Evolutionary conservation across 2,888 invertebrate species (phyloP).

Genomic region (Tetranychus piercei): DNA sequence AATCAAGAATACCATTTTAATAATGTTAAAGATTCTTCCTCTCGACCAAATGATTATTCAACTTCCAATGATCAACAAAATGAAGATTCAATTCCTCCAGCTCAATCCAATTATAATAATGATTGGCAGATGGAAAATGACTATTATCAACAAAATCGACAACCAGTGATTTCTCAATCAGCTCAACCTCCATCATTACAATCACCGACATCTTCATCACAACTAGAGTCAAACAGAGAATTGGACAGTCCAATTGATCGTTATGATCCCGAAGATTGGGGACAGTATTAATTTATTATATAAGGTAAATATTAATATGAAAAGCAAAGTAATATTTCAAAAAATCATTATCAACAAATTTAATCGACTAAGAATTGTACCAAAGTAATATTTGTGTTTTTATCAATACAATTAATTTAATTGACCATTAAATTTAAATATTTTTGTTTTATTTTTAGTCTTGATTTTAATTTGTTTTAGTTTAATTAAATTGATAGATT

Average conservation of each 20-base stretch:
- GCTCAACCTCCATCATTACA: conserved; percentile 28
- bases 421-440: neutral
- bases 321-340: neutral
- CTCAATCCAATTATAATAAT: neutral
- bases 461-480: too few relatives aligned
- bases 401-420: neutral
- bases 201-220: conserved; percentile 21
- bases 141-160: neutral
- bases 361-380: neutral
- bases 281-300: neutral
- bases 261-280: neutral
- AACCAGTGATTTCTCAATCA: neutral
- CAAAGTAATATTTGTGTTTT: neutral
- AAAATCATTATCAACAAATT: neutral
- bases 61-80: neutral
- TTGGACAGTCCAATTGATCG: neutral
- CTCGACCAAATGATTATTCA: neutral
- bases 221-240: neutral
- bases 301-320: neutral
- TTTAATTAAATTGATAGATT: too few relatives aligned
- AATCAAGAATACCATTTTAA: neutral
- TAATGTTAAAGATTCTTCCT: neutral
- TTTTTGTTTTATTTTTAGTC: neutral
- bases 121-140: neutral
- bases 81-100: neutral